Percentiles rank a stretch among this genome's conserved stretches.
Evolutionary conservation across 2,113 vertebrate genomes (phyloP).

Genomic region (Atrichornis clamosus): DNA sequence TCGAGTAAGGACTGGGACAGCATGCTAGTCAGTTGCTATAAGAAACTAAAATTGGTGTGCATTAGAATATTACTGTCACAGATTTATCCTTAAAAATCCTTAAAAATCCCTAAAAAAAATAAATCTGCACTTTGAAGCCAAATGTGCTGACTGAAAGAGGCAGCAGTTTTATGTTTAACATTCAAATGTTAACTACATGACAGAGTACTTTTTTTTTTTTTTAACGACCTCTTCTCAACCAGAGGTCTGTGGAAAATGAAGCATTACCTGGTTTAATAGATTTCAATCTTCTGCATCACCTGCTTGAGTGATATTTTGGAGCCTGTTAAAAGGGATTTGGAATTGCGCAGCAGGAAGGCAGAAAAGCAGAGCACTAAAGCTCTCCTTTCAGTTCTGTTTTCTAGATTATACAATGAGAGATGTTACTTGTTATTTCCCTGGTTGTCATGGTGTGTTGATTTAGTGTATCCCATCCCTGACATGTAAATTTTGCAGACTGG

Average conservation of each 20-base stretch:
- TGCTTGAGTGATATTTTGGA: conserved; percentile 24
- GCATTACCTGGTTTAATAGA: conserved; percentile 1
- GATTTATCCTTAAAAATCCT: background rate
- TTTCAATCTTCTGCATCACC: background rate
- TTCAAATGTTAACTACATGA: conserved; percentile 14
- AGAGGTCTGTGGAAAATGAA: conserved; percentile 43
- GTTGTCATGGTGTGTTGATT: background rate
- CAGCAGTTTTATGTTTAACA: background rate
- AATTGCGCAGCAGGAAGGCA: conserved; percentile 18
- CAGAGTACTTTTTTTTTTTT: background rate
- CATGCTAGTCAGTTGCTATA: background rate
- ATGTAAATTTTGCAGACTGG: background rate
- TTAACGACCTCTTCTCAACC: background rate
- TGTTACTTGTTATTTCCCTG: background rate
- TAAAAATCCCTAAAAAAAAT: too few species aligned
- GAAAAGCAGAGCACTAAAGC: background rate
- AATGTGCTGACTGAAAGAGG: background rate
- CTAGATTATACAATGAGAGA: background rate
- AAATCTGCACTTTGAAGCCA: background rate
- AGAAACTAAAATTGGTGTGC: background rate
- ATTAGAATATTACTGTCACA: background rate
- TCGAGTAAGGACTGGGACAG: background rate
- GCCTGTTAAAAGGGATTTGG: conserved; percentile 16
- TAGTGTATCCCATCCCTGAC: background rate
- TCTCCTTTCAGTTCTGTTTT: conserved; percentile 18